Evolutionary conservation across 2,797 vertebrate genomes (phyloP), one percentile per base, ranked within the genome.

Genomic region (Takifugu rubripes): DNA sequence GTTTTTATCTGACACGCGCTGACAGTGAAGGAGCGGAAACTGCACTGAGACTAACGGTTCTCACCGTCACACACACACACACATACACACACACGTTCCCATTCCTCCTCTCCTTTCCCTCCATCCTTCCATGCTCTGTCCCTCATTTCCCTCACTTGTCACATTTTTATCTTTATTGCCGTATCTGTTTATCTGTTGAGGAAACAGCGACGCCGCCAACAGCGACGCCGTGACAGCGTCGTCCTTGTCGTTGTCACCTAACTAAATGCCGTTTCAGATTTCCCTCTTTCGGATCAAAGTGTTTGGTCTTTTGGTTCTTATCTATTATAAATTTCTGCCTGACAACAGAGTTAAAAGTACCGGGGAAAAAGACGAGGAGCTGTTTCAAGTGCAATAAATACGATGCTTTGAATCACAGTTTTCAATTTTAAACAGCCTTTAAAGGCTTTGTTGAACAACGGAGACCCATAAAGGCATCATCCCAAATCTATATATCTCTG

Each of bases 11-110:
- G 59, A 59, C 14, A 7, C 56, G 79, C 74, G 62, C 83, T 51
- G 83, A 70, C 61, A 74, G 84, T 64, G 67, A 84, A 66, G 71
- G 80, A 48, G 79, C 78, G 64, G 66, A 72, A 55, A 78, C 53
- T 60, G 69, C 58, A 64, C 57, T 24, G 31, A 73, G 67, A 74
- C 64, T 59, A 70, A 76, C 75, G 68, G 52, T 60, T 54, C 42
- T 58, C 54, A 4, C 33, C 7, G 11, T 36, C 33, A 24, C 51
- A 54, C 29, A 43, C 48, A 52, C 52, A 3, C 3, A 27, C 55
- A 55, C 68, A 26, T 15, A 50, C 25, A 16, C 45, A 49, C 25
- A 5, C 12, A 49, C 25, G 27, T 44, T 27, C 9, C 49, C 25
- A 49, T 46, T 6, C 44, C 17, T 17, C 44, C 44, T 46, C 46